Evolutionary conservation across 2,113 vertebrate genomes (phyloP).

Genomic region (Neomonachus schauinslandi): DNA sequence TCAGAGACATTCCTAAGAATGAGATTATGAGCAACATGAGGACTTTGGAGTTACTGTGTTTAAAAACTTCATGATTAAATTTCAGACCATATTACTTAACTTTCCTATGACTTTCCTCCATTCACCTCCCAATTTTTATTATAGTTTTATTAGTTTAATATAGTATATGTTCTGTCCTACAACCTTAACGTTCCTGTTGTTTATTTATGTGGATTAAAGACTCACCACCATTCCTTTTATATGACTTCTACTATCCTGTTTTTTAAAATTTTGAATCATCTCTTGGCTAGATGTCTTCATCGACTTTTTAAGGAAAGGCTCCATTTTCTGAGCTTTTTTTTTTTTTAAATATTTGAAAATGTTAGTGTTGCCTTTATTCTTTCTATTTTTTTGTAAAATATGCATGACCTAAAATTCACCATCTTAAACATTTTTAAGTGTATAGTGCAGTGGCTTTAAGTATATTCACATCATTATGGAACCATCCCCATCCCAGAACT

Average conservation of each 20-base stretch:
- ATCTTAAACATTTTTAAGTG: neutral
- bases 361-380: neutral
- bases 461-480: neutral
- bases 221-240: neutral
- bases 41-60: neutral
- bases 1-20: neutral
- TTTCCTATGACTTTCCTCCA: neutral
- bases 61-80: neutral
- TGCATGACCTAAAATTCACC: neutral
- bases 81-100: neutral
- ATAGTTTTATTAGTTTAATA: neutral
- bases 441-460: neutral
- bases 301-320: neutral
- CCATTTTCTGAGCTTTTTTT: neutral
- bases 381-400: neutral
- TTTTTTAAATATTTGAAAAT: neutral
- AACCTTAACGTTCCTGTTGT: neutral
- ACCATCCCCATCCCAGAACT: neutral
- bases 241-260: neutral
- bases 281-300: neutral
- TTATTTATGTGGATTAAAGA: neutral
- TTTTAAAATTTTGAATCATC: conserved; percentile 11
- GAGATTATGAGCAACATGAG: neutral
- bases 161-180: neutral
- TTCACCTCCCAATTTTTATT: neutral